Percentiles rank a stretch among this genome's conserved stretches.
phyloP scores from a whole-genome alignment of 2,113 vertebrate genomes.

The Ameiurus melas region DNA sequence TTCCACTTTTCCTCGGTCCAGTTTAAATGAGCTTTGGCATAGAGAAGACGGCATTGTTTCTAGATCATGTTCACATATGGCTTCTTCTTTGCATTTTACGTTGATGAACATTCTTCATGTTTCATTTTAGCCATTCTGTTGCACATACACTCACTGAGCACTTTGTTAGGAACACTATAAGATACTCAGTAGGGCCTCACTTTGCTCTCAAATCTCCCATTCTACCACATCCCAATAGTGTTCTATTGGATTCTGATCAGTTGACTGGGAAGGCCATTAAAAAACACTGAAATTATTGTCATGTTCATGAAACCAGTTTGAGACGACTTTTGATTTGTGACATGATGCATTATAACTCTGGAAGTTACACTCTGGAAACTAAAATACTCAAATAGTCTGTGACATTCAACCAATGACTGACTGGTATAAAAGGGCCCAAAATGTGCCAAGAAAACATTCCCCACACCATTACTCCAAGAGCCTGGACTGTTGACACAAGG shows the following conservation, averaged over 20 bases:
- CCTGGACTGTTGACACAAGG: background rate
- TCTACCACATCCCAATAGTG: background rate
- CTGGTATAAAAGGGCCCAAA: background rate
- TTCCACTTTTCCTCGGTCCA: no score
- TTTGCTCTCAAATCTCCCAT: background rate
- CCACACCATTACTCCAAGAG: background rate
- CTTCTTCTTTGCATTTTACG: no score
- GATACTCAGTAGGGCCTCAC: background rate
- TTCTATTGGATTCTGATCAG: background rate
- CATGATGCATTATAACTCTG: background rate
- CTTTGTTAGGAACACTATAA: background rate
- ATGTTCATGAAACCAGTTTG: background rate
- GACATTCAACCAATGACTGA: background rate
- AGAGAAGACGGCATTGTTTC: no score
- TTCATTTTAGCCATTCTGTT: background rate
- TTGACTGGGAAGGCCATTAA: background rate
- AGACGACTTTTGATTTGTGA: background rate
- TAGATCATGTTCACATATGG: no score
- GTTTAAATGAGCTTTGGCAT: no score
- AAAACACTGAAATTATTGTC: background rate
- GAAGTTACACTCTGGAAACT: background rate
- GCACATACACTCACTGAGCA: background rate
- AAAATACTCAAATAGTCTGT: no score
- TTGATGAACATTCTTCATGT: no score
- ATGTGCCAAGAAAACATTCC: background rate